phyloP scores from a whole-genome alignment of 2,888 invertebrate genomes.

The Heliconius charithonia region DNA sequence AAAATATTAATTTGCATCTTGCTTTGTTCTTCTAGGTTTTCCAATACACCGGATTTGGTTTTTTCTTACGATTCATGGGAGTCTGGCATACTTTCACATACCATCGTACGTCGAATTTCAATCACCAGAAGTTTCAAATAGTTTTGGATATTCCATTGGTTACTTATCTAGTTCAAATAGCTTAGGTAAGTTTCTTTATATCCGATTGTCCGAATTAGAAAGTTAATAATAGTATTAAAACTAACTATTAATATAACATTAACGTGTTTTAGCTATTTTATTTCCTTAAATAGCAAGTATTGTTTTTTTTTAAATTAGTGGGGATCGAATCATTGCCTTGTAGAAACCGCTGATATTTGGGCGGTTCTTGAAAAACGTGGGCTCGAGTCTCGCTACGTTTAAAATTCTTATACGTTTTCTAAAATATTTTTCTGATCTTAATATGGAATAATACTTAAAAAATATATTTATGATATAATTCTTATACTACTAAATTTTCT shows the following conservation, averaged over 20 bases:
- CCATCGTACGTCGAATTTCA: conserved; percentile 49
- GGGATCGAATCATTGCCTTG: not conserved
- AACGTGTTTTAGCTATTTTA: too few relatives aligned
- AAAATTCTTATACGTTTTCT: not conserved
- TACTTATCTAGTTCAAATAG: conserved; percentile 46
- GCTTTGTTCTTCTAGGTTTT: not conserved
- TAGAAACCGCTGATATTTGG: not conserved
- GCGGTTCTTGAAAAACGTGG: not conserved
- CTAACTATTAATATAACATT: too few relatives aligned
- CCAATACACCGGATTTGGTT: not conserved
- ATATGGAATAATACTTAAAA: too few relatives aligned
- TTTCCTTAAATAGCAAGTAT: not conserved
- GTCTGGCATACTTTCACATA: conserved; percentile 52
- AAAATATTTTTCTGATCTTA: not conserved
- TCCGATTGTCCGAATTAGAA: not conserved
- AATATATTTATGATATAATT: too few relatives aligned
- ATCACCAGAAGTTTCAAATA: conserved; percentile 37
- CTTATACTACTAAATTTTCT: too few relatives aligned
- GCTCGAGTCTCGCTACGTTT: not conserved
- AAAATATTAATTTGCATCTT: too few relatives aligned
- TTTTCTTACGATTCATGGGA: not conserved
- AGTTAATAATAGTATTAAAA: not conserved
- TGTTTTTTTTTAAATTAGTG: not conserved
- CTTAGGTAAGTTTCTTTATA: conserved; percentile 35
- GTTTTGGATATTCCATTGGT: conserved; percentile 59